These are phyloP conservation scores for Gymnothorax reevesii DNA, from an alignment of 2,797 vertebrate genomes.

Conservation along the genomic window DNA sequence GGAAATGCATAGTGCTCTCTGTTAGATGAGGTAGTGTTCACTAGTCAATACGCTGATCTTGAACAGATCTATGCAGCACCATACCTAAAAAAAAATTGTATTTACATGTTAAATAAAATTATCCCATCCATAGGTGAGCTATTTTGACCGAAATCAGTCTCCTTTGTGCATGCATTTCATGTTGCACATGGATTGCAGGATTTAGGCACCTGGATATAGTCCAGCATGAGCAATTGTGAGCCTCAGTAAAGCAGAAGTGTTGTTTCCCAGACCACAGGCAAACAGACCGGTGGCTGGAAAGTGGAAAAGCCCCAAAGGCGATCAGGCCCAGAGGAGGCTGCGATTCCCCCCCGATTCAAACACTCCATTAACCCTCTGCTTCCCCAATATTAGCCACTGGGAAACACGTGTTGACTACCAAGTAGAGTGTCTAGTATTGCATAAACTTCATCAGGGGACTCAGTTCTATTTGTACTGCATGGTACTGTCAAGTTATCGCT, in stretches of 20 bases:
- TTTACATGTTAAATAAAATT: too few species aligned
- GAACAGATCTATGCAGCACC: too few species aligned
- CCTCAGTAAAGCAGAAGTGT: constrained; percentile 1
- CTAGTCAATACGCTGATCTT: too few species aligned
- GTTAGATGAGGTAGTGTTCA: too few species aligned
- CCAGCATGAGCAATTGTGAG: constrained; percentile 5
- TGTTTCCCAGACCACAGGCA: neutral
- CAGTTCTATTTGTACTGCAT: neutral
- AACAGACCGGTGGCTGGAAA: neutral
- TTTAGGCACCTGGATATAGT: neutral
- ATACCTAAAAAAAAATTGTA: too few species aligned
- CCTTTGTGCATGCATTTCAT: neutral
- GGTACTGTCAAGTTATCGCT: neutral
- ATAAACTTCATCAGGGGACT: too few species aligned
- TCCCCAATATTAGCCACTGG: neutral
- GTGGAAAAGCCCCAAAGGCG: neutral
- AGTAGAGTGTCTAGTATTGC: too few species aligned
- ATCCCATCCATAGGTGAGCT: too few species aligned
- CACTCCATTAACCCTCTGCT: neutral
- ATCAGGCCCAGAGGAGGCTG: neutral
- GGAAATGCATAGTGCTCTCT: too few species aligned
- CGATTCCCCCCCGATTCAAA: neutral
- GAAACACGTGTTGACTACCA: too few species aligned
- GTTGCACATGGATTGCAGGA: neutral
- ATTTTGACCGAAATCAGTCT: neutral